Evolutionary conservation across 2,888 invertebrate species (phyloP).

Genomic region (Cryptophagus acutangulus): DNA sequence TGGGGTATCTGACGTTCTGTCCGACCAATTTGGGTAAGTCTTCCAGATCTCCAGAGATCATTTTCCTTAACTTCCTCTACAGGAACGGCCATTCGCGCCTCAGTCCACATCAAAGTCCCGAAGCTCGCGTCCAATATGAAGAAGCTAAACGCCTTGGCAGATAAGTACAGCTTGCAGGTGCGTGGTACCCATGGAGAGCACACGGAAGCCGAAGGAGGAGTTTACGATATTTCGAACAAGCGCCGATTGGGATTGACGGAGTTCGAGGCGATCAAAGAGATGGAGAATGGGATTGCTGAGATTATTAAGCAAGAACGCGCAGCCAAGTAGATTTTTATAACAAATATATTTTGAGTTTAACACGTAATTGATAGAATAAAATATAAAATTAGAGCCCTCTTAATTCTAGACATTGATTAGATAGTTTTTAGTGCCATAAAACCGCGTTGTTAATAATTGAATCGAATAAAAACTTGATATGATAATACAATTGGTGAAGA

Average conservation of each 20-base stretch:
- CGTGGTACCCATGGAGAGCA: conserved; percentile 60
- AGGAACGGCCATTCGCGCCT: conserved; percentile 66
- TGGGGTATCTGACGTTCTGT: conserved; percentile 69
- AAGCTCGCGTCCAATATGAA: conserved; percentile 51
- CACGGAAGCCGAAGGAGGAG: conserved; percentile 55
- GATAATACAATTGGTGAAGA: neutral
- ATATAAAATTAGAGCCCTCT: neutral
- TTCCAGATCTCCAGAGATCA: neutral
- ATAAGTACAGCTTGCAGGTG: conserved; percentile 55
- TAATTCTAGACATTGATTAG: neutral
- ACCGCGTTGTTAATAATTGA: neutral
- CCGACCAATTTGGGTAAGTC: conserved; percentile 63
- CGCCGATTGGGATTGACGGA: conserved; percentile 63
- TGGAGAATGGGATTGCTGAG: conserved; percentile 59
- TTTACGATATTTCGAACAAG: conserved; percentile 64
- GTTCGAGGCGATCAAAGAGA: conserved; percentile 57
- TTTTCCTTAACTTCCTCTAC: conserved; percentile 25
- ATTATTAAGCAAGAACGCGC: conserved; percentile 54
- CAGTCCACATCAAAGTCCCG: conserved; percentile 65
- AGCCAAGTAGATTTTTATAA: conserved; percentile 8
- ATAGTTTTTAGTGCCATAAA: neutral
- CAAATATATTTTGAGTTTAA: neutral
- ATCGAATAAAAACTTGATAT: neutral
- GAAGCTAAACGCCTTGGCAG: conserved; percentile 56
- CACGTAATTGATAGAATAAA: neutral